Evolutionary conservation across 2,888 invertebrate species (phyloP).

Genomic region (Heliconius ismenius): DNA sequence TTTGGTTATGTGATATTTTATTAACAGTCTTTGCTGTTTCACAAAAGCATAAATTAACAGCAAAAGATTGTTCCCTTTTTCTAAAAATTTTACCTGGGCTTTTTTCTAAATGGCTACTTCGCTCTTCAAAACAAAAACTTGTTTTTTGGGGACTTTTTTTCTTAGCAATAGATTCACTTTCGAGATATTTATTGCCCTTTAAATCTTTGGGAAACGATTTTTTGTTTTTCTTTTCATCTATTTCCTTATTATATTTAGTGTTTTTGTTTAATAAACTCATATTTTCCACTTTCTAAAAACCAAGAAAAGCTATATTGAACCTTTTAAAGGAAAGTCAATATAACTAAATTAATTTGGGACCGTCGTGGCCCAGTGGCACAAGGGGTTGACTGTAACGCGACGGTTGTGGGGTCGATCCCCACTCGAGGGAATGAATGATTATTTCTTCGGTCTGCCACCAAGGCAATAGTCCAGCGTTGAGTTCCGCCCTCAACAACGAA

Average conservation of each 20-base stretch:
- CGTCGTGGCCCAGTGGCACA: too few species aligned
- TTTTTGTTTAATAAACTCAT: conserved; percentile 28
- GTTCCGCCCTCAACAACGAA: too few species aligned
- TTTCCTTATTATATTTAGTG: conserved; percentile 23
- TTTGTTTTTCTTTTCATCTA: conserved; percentile 27
- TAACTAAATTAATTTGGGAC: background rate
- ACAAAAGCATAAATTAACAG: conserved; percentile 70
- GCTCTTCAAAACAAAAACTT: conserved; percentile 26
- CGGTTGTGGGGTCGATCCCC: too few species aligned
- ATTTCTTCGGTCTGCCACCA: too few species aligned
- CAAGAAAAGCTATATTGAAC: conserved; percentile 5
- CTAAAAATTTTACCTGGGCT: conserved; percentile 41
- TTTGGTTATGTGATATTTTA: conserved; percentile 40
- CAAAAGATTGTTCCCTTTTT: conserved; percentile 54
- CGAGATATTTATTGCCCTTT: conserved; percentile 17
- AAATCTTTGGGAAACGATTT: conserved; percentile 8
- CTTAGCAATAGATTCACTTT: background rate
- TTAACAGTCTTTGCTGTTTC: conserved; percentile 50
- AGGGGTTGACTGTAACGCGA: too few species aligned
- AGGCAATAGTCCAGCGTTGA: too few species aligned
- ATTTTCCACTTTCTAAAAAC: conserved; percentile 32
- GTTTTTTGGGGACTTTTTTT: conserved; percentile 21
- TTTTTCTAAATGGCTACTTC: conserved; percentile 35
- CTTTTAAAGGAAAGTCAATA: background rate
- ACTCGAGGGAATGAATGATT: too few species aligned